Percentiles rank a stretch among this genome's conserved stretches.
Evolutionary conservation across 2,797 vertebrate species (phyloP).

Genomic region (Aselliscus stoliczkanus): DNA sequence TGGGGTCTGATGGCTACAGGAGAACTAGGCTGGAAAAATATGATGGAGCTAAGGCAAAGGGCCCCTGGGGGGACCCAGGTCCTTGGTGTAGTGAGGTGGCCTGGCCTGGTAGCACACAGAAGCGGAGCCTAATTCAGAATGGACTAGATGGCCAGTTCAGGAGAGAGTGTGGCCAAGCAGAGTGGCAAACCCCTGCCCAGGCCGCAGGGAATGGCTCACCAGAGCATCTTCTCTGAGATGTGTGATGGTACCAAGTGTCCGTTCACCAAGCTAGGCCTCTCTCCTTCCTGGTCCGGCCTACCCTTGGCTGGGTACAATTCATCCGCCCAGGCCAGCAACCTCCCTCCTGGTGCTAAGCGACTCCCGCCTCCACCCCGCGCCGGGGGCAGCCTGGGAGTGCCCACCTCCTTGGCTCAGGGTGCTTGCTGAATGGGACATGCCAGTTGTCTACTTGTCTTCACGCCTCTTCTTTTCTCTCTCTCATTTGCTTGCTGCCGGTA

Average conservation of each 20-base stretch:
- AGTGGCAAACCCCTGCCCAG: not conserved
- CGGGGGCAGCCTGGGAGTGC: not conserved
- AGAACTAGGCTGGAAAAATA: not conserved
- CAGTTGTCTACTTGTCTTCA: slow-evolving; percentile 46
- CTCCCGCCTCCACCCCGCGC: not conserved
- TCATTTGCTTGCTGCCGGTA: slow-evolving; percentile 82
- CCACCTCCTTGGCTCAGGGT: not conserved
- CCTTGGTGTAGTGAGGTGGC: not conserved
- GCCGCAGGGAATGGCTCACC: not conserved
- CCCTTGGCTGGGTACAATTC: not conserved
- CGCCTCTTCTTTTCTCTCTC: slow-evolving; percentile 70
- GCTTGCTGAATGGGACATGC: not conserved
- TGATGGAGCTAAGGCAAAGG: not conserved
- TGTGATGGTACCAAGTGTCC: not conserved
- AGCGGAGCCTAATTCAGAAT: not conserved
- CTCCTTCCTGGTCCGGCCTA: not conserved
- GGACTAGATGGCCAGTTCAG: not conserved
- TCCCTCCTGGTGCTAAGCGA: not conserved
- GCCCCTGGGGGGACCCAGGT: not conserved
- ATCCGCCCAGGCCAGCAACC: not conserved
- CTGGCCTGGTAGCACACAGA: not conserved
- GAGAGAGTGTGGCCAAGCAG: not conserved
- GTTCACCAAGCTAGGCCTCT: not conserved
- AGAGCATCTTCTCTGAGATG: not conserved
- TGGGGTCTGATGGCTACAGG: not conserved